Base-by-base conservation (phyloP, 2,797 vertebrate genomes). In the Acrossocheilus fasciatus region DNA sequence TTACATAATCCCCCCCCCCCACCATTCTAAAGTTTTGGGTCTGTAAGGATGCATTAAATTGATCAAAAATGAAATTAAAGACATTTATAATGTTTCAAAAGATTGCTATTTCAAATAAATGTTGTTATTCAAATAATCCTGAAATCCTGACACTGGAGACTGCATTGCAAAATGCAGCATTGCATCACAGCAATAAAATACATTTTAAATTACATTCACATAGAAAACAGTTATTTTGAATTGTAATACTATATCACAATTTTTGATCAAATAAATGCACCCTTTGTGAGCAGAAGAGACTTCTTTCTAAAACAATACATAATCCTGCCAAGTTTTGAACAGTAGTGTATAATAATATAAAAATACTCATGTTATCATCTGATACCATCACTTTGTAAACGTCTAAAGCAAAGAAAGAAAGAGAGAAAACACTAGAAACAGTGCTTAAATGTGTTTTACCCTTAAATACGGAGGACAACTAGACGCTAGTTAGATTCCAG, bases 391-490 rank as follows among this genome's bases (percentile, higher is more conserved):
- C 47, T 26, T 80, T 79, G 6, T 66, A 8, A 45, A 26, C 1
- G 15, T 26, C 11, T 72, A 7, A 62, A 43, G 14, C 4, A 45
- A 43, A 43, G n/a, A 7, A n/a, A 59, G 14, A 1, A 14, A 4
- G 12, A 4, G 59, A 43, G 8, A 54, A 72, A 72, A n/a, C 36
- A 30, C 14, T 41, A 57, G 20, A 52, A 39, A 39, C n/a, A 14
- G 34, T 39, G 34, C 1, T 43, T n/a, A 62, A 74, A 75, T 81
- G 72, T 68, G 78, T 36, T 80, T 77, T 79, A 68, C 34, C 30
- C 30, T 66, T 66, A 66, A 34, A 66, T 66, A 17, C 6, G 3
- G 15, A 66, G 30, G 30, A 34, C 12, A 15, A 34, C 9, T n/a
- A 66, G 17, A 43, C 74, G 72, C 74, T 6, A 75, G 72, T 18